Percentiles rank a stretch among this genome's conserved stretches.
phyloP scores from a whole-genome alignment of 1,140 invertebrate genomes.

The Drosophila arawakana region DNA sequence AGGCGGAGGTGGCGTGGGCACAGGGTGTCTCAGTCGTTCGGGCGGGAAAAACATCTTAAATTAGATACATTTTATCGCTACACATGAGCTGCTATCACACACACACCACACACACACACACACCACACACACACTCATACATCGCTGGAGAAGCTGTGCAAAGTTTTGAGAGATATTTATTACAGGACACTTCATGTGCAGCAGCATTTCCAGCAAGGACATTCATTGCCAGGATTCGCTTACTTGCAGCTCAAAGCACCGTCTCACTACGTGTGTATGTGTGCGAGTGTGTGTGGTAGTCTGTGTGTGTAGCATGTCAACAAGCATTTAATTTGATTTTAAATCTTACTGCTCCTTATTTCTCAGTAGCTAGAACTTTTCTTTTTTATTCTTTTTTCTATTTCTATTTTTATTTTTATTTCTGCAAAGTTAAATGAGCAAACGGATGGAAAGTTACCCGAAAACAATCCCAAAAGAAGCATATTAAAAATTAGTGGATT shows the following conservation, averaged over 20 bases:
- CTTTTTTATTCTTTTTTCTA: background rate
- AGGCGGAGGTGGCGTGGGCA: background rate
- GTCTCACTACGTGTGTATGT: background rate
- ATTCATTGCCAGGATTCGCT: slow-evolving; percentile 25
- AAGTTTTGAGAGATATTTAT: slow-evolving; percentile 80
- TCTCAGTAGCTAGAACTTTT: background rate
- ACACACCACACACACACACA: slow-evolving; percentile 27
- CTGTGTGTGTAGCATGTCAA: slow-evolving; percentile 62
- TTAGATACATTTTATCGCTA: slow-evolving; percentile 81
- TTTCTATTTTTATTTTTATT: background rate
- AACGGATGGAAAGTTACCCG: background rate
- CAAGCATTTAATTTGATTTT: slow-evolving; percentile 79
- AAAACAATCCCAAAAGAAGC: background rate
- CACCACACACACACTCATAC: slow-evolving; percentile 7
- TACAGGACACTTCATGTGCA: slow-evolving; percentile 73
- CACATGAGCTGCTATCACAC: slow-evolving; percentile 56
- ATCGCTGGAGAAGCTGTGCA: slow-evolving; percentile 36
- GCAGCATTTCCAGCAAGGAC: slow-evolving; percentile 26
- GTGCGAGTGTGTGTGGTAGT: background rate
- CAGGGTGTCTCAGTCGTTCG: slow-evolving; percentile 46
- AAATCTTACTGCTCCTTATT: slow-evolving; percentile 46
- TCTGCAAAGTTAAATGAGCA: slow-evolving; percentile 17
- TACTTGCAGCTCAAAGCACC: slow-evolving; percentile 23
- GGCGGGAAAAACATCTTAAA: slow-evolving; percentile 79
- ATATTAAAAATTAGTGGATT: background rate